Evolutionary conservation across 37 sponge, comb jelly and placozoan genomes (phyloP), one percentile per base, ranked within the genome.

Genomic region (Cladorhizidae sp.): DNA sequence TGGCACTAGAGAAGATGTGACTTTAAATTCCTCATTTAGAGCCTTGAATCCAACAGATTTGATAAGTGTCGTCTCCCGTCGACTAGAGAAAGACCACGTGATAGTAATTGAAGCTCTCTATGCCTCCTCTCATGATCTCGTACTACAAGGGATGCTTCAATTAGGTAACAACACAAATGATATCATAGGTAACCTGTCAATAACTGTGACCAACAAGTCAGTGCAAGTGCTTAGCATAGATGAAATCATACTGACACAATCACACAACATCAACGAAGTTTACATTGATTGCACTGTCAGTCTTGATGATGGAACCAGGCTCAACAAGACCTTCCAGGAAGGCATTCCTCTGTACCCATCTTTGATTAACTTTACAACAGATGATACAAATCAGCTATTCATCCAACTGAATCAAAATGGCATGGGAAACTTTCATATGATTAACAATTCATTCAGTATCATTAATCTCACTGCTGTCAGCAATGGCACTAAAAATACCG

Each of bases 321-420:
- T 90, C 15, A n/a, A 28, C 36, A 67, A 49, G 18, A 64, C 75
- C 6, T 90, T 74, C 61, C 41, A 78, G 25, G 67, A 80, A 41
- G 81, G 73, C 40, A 29, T 6, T 21, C 73, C 90, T 18, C 72
- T 80, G n/a, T 90, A 84, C 52, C 45, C 55, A 20, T 26, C 51
- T 40, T 61, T 89, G 22, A 74, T 89, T 32, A 25, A 2, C 12
- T 83, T 90, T 40, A 28, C 79, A 31, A 70, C 49, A n/a, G 64
- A 63, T 67, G 75, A 78, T 57, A 3, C 54, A 3, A n/a, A 28
- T 79, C 40, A 12, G 35, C 70, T 72, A 1, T 23, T 45, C 3
- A 67, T 88, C 14, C n/a, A 64, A 42, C 54, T 52, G 15, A 52
- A 52, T 52, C 12, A 12, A 42, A 55, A 36, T 25, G 38, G 64